Base-by-base conservation (phyloP, 2,113 vertebrate genomes). In the Hemibagrus wyckioides region DNA sequence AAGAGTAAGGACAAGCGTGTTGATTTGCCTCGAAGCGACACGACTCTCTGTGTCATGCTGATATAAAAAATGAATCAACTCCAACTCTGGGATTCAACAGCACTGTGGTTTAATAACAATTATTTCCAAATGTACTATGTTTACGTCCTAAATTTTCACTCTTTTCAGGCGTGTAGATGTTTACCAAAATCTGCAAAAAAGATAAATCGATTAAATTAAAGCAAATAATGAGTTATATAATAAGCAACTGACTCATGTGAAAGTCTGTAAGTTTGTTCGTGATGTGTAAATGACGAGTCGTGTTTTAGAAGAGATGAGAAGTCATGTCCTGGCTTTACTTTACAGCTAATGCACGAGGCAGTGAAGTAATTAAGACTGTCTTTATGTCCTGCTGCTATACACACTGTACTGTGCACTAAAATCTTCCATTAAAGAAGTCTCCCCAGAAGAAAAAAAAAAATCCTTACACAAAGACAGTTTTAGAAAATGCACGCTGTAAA, bases 401-500 rank as follows among this genome's bases (percentile, higher is more conserved):
- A 10, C 10, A n/a, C 61, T 13, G 71, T 52, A 17, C 7, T 33
- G 23, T 15, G 73, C 73, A 77, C 44, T 77, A 77, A 50, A 71
- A 71, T 41, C 69, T 41, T 41, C 41, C 71, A 48, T 75, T 75
- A 28, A 48, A 44, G 39, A n/a, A 48, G 23, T 44, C 39, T 19
- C 71, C 5, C 69, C 15, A 76, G 28, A 25, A 48, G n/a, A 77
- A 67, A 33, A 67, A 36, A 36, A 69, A 33, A 15, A 77, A 52
- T 71, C 63, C 19, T 56, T 56, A 52, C 30, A 56, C 28, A 73
- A 80, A 56, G 17, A 39, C 8, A 30, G n/a, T 36, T 71, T 54
- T 30, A 79, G 15, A 85, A 81, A 15, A 57, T 71, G 50, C 17
- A 39, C 3, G 52, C 83, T 59, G 15, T n/a, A 63, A 83, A 82